Evolutionary conservation across 2,888 invertebrate species (phyloP).

Genomic region (Phyllotreta striolata): DNA sequence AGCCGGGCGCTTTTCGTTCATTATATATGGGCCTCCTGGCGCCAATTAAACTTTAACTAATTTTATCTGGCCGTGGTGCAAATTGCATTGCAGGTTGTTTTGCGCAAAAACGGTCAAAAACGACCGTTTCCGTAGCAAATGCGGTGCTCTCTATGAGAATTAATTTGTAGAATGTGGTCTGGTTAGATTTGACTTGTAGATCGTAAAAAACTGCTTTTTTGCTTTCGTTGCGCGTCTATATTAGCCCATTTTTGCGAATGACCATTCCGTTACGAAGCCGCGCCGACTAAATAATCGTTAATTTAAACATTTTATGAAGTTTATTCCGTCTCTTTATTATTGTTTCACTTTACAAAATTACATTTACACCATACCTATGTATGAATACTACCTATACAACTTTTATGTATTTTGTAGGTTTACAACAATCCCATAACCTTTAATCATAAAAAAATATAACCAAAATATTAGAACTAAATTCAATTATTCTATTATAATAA

Average conservation of each 20-base stretch:
- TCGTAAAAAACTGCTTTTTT: conserved; percentile 16
- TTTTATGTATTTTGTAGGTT: too few species aligned
- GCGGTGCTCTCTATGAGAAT: conserved; percentile 18
- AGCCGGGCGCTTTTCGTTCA: conserved; percentile 44
- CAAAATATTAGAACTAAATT: too few species aligned
- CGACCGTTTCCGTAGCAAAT: conserved; percentile 31
- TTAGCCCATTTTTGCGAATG: conserved; percentile 12
- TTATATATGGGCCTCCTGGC: conserved; percentile 49
- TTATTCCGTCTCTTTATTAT: conserved; percentile 2
- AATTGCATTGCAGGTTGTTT: conserved; percentile 43
- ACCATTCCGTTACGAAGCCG: conserved; percentile 9
- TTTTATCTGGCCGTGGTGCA: conserved; percentile 48
- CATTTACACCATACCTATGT: too few species aligned
- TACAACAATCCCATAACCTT: too few species aligned
- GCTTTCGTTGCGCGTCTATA: conserved; percentile 18
- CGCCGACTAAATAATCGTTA: conserved; percentile 5
- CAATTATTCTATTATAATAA: too few species aligned
- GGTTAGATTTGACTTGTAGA: conserved; percentile 20
- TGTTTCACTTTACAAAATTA: too few species aligned
- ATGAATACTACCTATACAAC: too few species aligned
- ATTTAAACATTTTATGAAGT: conserved; percentile 6
- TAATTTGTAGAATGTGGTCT: conserved; percentile 23
- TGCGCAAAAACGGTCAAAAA: conserved; percentile 38
- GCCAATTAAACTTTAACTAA: conserved; percentile 53
- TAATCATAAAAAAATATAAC: too few species aligned